A percentile compares a stretch with the other conserved stretches of the same genome.
Conservation (phyloP, 2,113 vertebrate genomes). For the Rallus limicola region DNA sequence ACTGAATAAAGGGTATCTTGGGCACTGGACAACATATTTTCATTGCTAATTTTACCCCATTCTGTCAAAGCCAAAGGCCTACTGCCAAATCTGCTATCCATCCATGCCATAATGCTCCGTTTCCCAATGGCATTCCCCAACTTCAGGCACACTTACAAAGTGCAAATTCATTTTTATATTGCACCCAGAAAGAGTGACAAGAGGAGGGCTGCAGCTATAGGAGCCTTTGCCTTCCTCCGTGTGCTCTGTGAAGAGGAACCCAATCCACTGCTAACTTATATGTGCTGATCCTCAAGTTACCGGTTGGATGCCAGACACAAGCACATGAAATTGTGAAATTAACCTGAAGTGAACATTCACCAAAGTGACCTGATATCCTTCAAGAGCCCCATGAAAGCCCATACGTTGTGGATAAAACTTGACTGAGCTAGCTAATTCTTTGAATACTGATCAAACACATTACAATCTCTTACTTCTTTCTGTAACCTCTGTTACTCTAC, state of each 20-base stretch:
- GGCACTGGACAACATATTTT: neutral
- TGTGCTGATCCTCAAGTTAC: neutral
- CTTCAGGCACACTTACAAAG: neutral
- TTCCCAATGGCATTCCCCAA: neutral
- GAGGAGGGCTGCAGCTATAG: neutral
- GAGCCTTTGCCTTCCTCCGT: rapidly evolving
- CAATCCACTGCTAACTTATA: neutral
- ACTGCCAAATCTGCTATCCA: neutral
- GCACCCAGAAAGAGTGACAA: neutral
- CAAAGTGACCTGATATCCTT: neutral
- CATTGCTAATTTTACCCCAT: neutral
- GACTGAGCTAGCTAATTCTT: neutral
- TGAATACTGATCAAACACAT: neutral
- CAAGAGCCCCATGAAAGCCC: neutral
- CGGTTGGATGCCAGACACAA: neutral
- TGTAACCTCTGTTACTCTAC: neutral
- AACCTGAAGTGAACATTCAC: neutral
- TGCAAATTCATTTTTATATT: neutral
- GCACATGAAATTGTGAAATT: neutral
- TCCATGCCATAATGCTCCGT: neutral
- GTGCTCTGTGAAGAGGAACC: neutral
- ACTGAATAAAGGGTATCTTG: neutral
- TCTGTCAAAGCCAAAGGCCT: neutral
- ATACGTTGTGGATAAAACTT: neutral
- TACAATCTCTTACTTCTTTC: neutral